Base-by-base conservation (phyloP, 1,140 invertebrate genomes). In the Drosophila littoralis region DNA sequence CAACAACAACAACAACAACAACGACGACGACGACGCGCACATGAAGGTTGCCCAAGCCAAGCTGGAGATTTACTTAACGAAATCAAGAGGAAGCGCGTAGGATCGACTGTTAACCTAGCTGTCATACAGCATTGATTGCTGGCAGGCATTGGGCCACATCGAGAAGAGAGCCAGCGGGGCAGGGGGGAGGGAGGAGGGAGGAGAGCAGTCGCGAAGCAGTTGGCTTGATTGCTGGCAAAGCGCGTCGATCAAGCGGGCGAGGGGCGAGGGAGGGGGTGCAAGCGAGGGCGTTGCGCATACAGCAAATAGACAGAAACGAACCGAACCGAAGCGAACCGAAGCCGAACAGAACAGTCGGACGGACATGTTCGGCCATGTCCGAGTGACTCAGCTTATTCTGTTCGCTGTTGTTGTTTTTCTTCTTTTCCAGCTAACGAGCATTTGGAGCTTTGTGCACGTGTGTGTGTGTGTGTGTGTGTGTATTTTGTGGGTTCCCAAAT, bases 21-120 rank as follows among this genome's bases (percentile, higher is more conserved):
- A 69, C 42, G 74, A 51, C 65, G 43, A 38, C 38, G 33, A 40
- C 75, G 64, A 75, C 55, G 78, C 51, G 78, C 67, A 81, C 81
- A 79, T 88, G 83, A 86, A 86, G 83, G 83, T 86, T 86, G 83
- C 83, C 79, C 79, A 45, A 58, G 59, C 61, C 82, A 78, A 67
- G 75, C 72, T 70, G 77, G 71, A 84, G 83, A 88, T 88, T 88
- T 88, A 88, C 84, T 88, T 88, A 88, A 88, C 83, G 84, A 88
- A 88, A 89, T 89, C 85, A 88, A 89, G 80, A 88, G 84, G 84
- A 88, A 88, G 84, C 84, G 83, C 82, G 84, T 89, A 83, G 83
- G 69, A 89, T 83, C 83, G 77, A 78, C 84, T 71, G 84, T 89
- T 88, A 88, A 83, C 83, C 83, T 89, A 88, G 83, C 83, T 88